Evolutionary conservation across 1,140 invertebrate species (phyloP), one percentile per base, ranked within the genome.

Genomic region (Maniola jurtina): DNA sequence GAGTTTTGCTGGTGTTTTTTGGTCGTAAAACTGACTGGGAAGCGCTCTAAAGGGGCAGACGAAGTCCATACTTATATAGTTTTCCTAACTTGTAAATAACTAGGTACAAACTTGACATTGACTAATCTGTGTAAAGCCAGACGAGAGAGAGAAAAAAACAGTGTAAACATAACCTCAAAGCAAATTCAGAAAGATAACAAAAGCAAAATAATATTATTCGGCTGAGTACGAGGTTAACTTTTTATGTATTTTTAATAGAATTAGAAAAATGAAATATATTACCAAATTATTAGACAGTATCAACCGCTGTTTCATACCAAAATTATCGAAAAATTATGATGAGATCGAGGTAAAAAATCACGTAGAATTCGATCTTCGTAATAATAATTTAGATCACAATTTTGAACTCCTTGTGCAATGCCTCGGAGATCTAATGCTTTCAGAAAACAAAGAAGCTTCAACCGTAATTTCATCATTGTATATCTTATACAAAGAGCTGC

Each of bases 401-500:
- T 75, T 83, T 64, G 59, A 76, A 36, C 50, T 61, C 15, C 34
- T 86, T 10, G 50, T 79, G 57, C 48, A 79, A 16, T 65, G 66
- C 59, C 62, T 88, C 55, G 64, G 69, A 56, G 66, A 76, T 63
- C 40, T 79, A 54, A 73, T 77, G 50, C 70, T 80, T 25, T n/a
- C 3, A 9, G 63, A 69, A 25, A 62, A 66, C 8, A 47, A 71
- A 59, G 61, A 73, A 10, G 47, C 58, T 58, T 47, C 65, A 16
- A 14, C 60, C 16, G 63, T 73, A n/a, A 68, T 82, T 67, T 52
- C 79, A n/a, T 64, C 73, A 42, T 54, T 80, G 25, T 60, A 85
- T 47, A 78, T 80, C 55, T 73, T 88, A 35, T 80, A 81, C 66
- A 72, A 75, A 61, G 83, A 88, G 66, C 54, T 86, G 34, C 70